Base-by-base conservation (phyloP, 2,797 vertebrate species). In the Australoheros facetus region DNA sequence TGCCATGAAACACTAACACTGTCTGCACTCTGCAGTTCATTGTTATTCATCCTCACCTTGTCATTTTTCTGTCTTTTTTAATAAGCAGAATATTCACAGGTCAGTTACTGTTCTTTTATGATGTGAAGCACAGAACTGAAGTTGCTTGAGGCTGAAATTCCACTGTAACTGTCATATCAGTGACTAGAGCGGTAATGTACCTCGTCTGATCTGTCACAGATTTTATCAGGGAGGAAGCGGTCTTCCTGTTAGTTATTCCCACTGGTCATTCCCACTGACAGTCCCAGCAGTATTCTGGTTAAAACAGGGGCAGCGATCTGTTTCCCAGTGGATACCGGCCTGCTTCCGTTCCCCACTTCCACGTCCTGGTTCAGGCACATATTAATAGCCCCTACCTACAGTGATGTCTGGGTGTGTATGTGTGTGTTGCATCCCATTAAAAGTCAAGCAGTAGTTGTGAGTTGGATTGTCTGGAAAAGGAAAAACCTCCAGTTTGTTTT, bases 331-430 rank as follows among this genome's bases (percentile, higher is more conserved):
- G 95, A 94, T 85, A 77, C 83, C 88, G 94, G 87, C 95, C 95
- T 95, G 95, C 88, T 96, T 96, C 88, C 91, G 76, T 95, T 95
- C 93, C 93, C 95, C 91, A 96, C 87, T 96, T 96, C 92, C 85
- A 82, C 88, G 95, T 93, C 95, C 96, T 96, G 95, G 95, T 96
- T 96, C 95, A 95, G 81, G 82, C 87, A 75, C 56, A 51, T 96
- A 96, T 95, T 95, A 93, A 93, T 96, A 96, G 95, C 85, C 73
- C 58, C 78, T 79, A 94, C 94, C 92, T 91, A 82, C 75, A 64
- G 86, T 79, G 19, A 56, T 76, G 87, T 88, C 75, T 86, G 78
- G 79, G 74, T 77, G 73, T 78, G 73, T 30, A 6, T 51, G 42
- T 16, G 34, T 58, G 69, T 60, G 56, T 16, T 51, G 39, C 4